These are phyloP conservation scores for Tetranychus truncatus DNA, from an alignment of 2,888 invertebrate species.

Conservation along the genomic window DNA sequence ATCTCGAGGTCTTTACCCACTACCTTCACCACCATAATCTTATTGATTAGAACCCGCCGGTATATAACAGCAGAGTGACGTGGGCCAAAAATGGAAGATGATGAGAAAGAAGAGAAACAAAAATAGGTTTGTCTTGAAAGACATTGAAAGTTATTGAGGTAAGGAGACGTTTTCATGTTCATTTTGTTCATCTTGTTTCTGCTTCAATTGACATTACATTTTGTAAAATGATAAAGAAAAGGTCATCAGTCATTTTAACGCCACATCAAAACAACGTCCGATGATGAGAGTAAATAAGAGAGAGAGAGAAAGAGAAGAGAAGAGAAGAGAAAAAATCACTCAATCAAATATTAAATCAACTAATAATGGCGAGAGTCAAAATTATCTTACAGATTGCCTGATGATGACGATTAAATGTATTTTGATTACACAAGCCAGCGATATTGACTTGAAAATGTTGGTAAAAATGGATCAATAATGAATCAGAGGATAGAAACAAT, in stretches of 20 bases:
- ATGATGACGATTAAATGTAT: neutral
- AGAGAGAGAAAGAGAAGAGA: neutral
- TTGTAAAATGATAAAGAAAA: neutral
- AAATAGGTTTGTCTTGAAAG: neutral
- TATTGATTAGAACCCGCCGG: neutral
- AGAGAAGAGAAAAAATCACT: neutral
- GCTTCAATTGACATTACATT: slow-evolving; percentile 1
- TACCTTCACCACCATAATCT: neutral
- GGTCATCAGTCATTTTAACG: slow-evolving; percentile 1
- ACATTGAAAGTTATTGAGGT: neutral
- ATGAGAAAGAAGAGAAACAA: neutral
- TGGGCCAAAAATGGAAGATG: neutral
- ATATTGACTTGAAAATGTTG: neutral
- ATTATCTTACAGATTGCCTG: neutral
- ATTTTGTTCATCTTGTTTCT: neutral
- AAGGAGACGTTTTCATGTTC: neutral
- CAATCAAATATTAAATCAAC: neutral
- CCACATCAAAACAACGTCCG: neutral
- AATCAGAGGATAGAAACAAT: neutral
- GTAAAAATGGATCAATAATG: neutral
- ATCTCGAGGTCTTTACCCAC: neutral
- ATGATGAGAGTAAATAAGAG: neutral
- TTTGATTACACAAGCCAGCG: neutral
- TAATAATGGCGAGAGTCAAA: neutral
- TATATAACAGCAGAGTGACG: slow-evolving; percentile 1